Base-by-base conservation (phyloP, 2,113 vertebrate species). In the Melanotaenia duboulayi region DNA sequence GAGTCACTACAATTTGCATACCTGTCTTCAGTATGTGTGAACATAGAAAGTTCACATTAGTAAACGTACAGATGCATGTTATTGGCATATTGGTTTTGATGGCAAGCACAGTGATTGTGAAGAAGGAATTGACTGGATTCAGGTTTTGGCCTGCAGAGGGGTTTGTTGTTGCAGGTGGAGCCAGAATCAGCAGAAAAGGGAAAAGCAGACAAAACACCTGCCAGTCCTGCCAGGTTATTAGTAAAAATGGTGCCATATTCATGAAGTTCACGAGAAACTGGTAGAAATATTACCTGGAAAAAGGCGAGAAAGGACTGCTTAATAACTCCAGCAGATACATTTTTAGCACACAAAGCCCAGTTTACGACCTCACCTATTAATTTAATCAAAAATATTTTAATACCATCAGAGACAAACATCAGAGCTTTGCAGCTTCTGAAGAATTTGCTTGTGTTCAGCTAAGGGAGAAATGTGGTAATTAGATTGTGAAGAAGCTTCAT, bases 1-100 rank as follows among this genome's bases (percentile, higher is more conserved):
- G 73, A 81, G 54, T 85, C 68, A 79, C 40, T 22, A 11, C n/a
- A 1, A 72, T 73, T 60, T n/a, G 44, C 81, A 87, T 59, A 20
- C 25, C 46, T 23, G 50, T 66, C 52, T 55, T 65, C 58, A 46
- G 61, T 1, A 16, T 39, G 61, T 76, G 61, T 56, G 37, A 74
- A 70, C 9, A 57, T 10, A n/a, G 16, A 7, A 12, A 46, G 23
- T 58, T 70, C 25, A 55, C 7, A 44, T 6, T 4, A 64, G 22
- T n/a, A 64, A 39, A 40, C 13, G 25, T 10, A 61, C 8, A 50
- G 16, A 56, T 52, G 37, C 60, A 24, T 23, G 16, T 11, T 23
- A 46, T 39, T 52, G n/a, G 22, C 61, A 71, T 61, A 50, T 35
- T 16, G 7, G 42, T 73, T 66, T 58, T 12, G 2, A 78, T 65